These are phyloP conservation scores for Mythimna loreyi DNA, from an alignment of 2,888 invertebrate genomes.

Conservation along the genomic window DNA sequence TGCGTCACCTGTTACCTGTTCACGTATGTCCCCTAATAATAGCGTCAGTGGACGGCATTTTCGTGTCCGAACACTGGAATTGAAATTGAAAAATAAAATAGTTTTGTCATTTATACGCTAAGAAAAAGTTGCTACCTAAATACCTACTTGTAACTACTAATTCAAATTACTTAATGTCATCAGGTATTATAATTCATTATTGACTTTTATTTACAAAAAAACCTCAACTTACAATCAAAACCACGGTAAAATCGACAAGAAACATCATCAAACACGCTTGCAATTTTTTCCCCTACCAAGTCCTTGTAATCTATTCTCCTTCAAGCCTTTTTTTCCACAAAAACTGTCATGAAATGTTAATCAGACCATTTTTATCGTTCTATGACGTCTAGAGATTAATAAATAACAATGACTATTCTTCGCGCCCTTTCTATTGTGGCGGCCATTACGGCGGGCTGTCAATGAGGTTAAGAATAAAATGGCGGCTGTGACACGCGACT, in stretches of 20 bases:
- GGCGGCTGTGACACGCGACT: slow-evolving; percentile 79
- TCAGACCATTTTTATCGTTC: slow-evolving; percentile 53
- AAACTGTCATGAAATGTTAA: slow-evolving; percentile 60
- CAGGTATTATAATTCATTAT: slow-evolving; percentile 1
- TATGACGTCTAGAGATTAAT: slow-evolving; percentile 63
- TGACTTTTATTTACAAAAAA: not conserved
- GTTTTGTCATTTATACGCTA: no score
- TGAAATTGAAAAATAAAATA: no score
- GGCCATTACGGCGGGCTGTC: slow-evolving; percentile 72
- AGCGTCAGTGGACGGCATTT: no score
- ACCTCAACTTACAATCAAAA: slow-evolving; percentile 5
- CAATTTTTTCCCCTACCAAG: slow-evolving; percentile 27
- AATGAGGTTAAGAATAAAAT: slow-evolving; percentile 80
- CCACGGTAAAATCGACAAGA: slow-evolving; percentile 15
- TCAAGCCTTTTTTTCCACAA: slow-evolving; percentile 39
- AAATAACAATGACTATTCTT: slow-evolving; percentile 67
- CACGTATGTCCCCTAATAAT: no score
- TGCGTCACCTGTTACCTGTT: no score
- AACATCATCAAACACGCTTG: slow-evolving; percentile 12
- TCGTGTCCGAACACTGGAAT: no score
- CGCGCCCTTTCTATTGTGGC: slow-evolving; percentile 74
- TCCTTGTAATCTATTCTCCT: slow-evolving; percentile 20
- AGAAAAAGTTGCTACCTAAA: no score
- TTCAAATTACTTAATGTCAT: no score
- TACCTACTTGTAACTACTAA: no score